Base-by-base conservation (phyloP, 2,113 vertebrate genomes). In the Cepphus grylle region DNA sequence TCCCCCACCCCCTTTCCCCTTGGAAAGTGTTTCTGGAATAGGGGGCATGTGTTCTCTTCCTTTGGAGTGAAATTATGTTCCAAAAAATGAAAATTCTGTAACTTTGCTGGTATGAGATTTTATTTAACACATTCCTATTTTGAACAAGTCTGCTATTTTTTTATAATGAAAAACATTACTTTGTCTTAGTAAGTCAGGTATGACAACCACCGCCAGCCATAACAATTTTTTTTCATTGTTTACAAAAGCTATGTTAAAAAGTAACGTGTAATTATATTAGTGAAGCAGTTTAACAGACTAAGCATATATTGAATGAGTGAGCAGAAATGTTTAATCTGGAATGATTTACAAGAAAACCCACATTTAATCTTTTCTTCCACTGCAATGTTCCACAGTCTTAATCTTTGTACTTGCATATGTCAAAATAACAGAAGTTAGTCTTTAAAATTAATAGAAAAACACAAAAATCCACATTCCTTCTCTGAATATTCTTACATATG, bases 251-350 rank as follows among this genome's bases (percentile, higher is more conserved):
- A 72, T 86, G 95, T 96, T 91, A 36, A 85, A 83, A 97, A 97
- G 85, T 91, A 93, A 85, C 9, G 82, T 72, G 9, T 96, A 98
- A 98, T 98, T 98, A 97, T 67, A 95, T 98, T 97, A 97, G 81
- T 95, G 49, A 97, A 96, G 73, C 88, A 95, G 88, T 96, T 97
- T 96, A 96, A 89, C 76, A 98, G 88, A 98, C 96, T 97, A 90
- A 95, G 59, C 66, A 53, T 88, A 62, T 96, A 90, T 95, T 97
- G 90, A 97, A 96, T 95, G 96, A 98, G 55, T 84, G 95, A 98
- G 81, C 72, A 98, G 91, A 93, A 94, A 91, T 98, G 94, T 98
- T 98, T 98, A 98, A 98, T 98, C 86, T 97, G 93, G 89, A 96
- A 89, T 89, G 81, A 94, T 97, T 98, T 97, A 97, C 81, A 58